Evolutionary conservation across 2,113 vertebrate genomes (phyloP), one percentile per base, ranked within the genome.

Genomic region (Mesocricetus auratus): DNA sequence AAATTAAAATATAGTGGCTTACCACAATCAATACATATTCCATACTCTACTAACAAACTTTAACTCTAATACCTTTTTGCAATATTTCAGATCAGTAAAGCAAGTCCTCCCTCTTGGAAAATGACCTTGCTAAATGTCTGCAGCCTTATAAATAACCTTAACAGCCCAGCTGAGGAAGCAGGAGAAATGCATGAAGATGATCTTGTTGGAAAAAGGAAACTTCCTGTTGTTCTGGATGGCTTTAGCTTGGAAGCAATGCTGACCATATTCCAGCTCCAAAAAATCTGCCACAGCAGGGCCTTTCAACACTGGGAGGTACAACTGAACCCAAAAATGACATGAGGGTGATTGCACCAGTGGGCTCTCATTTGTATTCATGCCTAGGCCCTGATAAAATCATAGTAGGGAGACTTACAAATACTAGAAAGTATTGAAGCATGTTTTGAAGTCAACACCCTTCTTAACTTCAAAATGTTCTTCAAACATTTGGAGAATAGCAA

Each of bases 271-370:
- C 98, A 99, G 88, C 98, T 99, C 94, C 98, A 98, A 83, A 99
- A 99, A 98, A 98, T 99, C 97, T 99, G 99, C 93, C 98, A 98
- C 89, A 99, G 98, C 98, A 98, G 99, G 97, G 98, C 97, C 2
- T 98, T 99, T 98, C 99, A 99, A 98, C 99, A 99, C 1, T 99
- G 99, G 98, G 98, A 99, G 99, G 99, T 99, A 98, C 98, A 95
- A 15, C 0, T 73, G 90, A 92, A 88, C 39, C 47, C 50, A 47
- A 90, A 89, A 17, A 90, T n/a, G 24, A 42, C 60, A 26, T 33
- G 21, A 36, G 88, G 66, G 45, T 68, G 13, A 0, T 62, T 77
- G n/a, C 0, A 93, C 89, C 86, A 75, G 16, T 82, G 68, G 8
- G 22, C 45, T 82, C 45, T 81, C 21, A 92, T 2, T 73, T 74